These are phyloP conservation scores for Anastrepha ludens DNA, from an alignment of 1,140 invertebrate species.

Conservation along the genomic window DNA sequence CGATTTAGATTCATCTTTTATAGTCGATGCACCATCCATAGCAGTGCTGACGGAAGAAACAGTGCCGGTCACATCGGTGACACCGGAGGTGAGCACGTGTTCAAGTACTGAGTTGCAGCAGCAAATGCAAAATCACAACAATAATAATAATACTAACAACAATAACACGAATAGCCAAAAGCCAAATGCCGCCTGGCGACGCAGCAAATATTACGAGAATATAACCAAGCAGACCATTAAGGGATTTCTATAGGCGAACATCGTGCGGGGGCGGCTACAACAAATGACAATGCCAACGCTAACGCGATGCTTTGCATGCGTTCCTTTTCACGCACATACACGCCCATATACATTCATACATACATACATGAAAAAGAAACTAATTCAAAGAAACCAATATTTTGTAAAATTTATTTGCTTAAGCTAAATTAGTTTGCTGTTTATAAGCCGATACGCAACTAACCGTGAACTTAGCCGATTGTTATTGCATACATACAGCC, in stretches of 20 bases:
- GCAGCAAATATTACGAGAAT: slow-evolving; percentile 74
- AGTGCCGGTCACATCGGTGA: slow-evolving; percentile 62
- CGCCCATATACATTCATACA: not conserved
- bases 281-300: slow-evolving; percentile 32
- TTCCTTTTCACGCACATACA: not conserved
- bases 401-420: slow-evolving; percentile 42
- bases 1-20: slow-evolving; percentile 61
- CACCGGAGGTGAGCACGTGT: slow-evolving; percentile 70
- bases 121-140: not conserved
- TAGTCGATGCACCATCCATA: slow-evolving; percentile 60
- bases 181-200: slow-evolving; percentile 68
- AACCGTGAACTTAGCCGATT: slow-evolving; percentile 34
- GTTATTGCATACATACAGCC: not conserved
- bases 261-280: not conserved
- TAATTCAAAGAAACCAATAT: not conserved
- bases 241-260: slow-evolving; percentile 71
- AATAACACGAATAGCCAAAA: slow-evolving; percentile 54
- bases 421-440: slow-evolving; percentile 22
- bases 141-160: slow-evolving; percentile 23
- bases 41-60: slow-evolving; percentile 60
- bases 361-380: too few species aligned
- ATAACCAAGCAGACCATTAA: slow-evolving; percentile 76
- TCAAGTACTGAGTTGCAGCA: slow-evolving; percentile 40
- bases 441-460: slow-evolving; percentile 6
- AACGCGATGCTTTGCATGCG: slow-evolving; percentile 31